Evolutionary conservation across 2,888 invertebrate genomes (phyloP), one percentile per base, ranked within the genome.

Genomic region (Drosophila ustulata): DNA sequence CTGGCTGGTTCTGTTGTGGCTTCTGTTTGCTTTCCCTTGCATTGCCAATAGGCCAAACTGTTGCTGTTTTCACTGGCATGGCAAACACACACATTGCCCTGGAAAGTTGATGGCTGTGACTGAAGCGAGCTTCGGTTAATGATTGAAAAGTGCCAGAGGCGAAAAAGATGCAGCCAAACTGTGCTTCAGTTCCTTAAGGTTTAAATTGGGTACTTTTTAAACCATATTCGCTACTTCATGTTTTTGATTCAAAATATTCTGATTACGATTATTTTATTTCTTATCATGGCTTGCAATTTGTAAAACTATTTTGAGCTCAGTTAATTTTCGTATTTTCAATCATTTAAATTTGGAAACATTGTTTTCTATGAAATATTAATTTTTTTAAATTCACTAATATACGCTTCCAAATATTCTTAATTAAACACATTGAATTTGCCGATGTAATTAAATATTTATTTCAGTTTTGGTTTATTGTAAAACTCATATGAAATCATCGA

Each of bases 1-100:
- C 61, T 50, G 45, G 45, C 28, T 25, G 37, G 4, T 37, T 34
- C 55, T 57, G 52, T 63, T 39, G 32, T 47, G 58, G 49, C 39
- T 49, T 7, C 51, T 52, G 58, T 67, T 56, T 75, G 56, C 75
- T 28, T 43, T 50, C 43, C 66, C 41, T 51, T 71, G 65, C 71
- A 66, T 71, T 71, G 71, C 34, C 66, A 66, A 59, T 76, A 66
- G 55, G 55, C 32, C 64, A 71, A 78, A 76, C 78, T 78, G 78
- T 80, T 78, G 78, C 80, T 72, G 58, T 69, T 62, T 76, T 74
- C 59, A 50, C 13, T 30, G 66, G 30, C 70, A 51, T 7, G 32
- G 25, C 39, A 32, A 26, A 52, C 52, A 66, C 18, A 28, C 37
- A 32, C 58, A 47, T 30, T 18, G 18, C 23, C 18, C 18, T 46